Evolutionary conservation across 64 coral and sea anemone species (phyloP), one percentile per base, ranked within the genome.

Genomic region (Montipora sp.): DNA sequence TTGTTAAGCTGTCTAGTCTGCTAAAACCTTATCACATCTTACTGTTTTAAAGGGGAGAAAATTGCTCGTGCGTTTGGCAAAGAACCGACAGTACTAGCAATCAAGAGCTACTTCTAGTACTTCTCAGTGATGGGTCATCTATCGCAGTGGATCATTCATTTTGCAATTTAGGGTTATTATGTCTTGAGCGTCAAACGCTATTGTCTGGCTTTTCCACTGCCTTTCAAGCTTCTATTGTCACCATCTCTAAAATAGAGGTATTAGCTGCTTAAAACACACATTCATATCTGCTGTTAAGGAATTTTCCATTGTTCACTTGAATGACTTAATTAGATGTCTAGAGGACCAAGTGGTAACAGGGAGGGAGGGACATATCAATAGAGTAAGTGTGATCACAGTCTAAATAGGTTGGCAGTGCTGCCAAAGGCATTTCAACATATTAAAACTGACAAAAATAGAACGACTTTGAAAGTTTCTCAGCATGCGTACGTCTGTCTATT

Each of bases 251-350:
- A 67, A 70, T 24, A 15, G 24, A 81, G n/a, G 61, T 61, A 84
- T 84, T 84, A 70, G 36, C 81, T 48, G 12, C 4, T 83, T 27
- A 46, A 47, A 14, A 15, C 8, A n/a, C 43, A 21, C 81, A 71
- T 11, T 48, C 60, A 49, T 67, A 69, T 69, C 81, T 70, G 81
- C 63, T 71, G 63, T 84, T 49, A 84, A 84, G 81, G 61, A 84
- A 84, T 84, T 71, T 84, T 70, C 81, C 46, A 48, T 84, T 84
- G 81, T 84, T 5, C 20, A 13, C 5, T 7, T 84, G 16, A 84
- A 84, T 84, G 47, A 71, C 61, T 61, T 84, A 84, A 84, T 84
- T 84, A 84, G 60, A 13, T 43, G 18, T 69, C 67, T 44, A 84
- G 63, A 70, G 19, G 47, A 49, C 15, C 36, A 71, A 66, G 3